A percentile compares a stretch with the other conserved stretches of the same genome.
Evolutionary conservation across 1,140 invertebrate species (phyloP).

Genomic region (Procambarus clarkii): DNA sequence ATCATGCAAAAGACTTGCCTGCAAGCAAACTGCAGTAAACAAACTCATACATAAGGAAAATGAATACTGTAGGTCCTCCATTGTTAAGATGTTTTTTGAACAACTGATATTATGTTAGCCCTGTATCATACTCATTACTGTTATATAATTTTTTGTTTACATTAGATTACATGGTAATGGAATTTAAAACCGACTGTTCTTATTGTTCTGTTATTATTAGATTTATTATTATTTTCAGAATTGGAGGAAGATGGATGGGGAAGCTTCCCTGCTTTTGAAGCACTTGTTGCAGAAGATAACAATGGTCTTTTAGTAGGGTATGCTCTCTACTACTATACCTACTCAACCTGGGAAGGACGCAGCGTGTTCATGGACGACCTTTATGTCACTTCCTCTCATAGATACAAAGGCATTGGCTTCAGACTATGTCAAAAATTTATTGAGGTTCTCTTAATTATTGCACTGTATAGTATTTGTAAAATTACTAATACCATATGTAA

Average conservation of each 20-base stretch:
- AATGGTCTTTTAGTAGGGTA: slow-evolving; percentile 5
- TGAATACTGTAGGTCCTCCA: no score
- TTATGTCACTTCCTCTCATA: slow-evolving; percentile 1
- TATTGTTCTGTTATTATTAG: neutral
- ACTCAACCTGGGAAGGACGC: slow-evolving; percentile 30
- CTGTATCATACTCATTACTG: no score
- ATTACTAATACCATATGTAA: no score
- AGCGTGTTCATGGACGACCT: slow-evolving; percentile 11
- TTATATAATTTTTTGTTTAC: no score
- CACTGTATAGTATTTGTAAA: no score
- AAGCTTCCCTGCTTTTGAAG: neutral
- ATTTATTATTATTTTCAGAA: neutral
- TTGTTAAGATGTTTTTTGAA: no score
- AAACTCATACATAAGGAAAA: no score
- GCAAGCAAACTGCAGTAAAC: no score
- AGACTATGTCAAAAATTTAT: slow-evolving; percentile 7
- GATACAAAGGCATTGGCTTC: slow-evolving; percentile 3
- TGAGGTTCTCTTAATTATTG: neutral
- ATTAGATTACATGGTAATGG: no score
- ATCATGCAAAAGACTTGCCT: no score
- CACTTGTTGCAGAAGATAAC: neutral
- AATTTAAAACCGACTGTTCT: no score
- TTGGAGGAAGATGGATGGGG: slow-evolving; percentile 3
- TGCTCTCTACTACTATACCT: slow-evolving; percentile 21
- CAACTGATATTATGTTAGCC: no score